phyloP scores from a whole-genome alignment of 2,113 vertebrate genomes.

The Crotalus helleri region DNA sequence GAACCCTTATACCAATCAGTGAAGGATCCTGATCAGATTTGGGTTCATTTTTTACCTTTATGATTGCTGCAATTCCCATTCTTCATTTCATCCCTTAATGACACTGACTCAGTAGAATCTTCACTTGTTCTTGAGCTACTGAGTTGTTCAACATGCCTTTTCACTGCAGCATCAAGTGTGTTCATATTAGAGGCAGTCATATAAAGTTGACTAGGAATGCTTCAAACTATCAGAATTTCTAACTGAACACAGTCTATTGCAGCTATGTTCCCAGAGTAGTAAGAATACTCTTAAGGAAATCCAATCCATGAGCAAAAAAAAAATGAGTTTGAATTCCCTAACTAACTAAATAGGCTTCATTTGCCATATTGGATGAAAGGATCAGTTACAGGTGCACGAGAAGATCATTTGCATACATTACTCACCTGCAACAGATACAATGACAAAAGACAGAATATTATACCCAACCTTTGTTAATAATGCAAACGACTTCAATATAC shows the following conservation, averaged over 20 bases:
- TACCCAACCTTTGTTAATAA: conserved; percentile 45
- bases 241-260: background rate
- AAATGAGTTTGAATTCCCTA: conserved; percentile 43
- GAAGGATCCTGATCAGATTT: background rate
- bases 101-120: conserved; percentile 41
- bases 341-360: conserved; percentile 20
- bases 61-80: conserved; percentile 32
- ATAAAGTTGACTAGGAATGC: background rate
- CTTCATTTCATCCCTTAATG: conserved; percentile 53
- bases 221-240: conserved; percentile 5
- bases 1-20: background rate
- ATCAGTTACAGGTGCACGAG: conserved; percentile 56
- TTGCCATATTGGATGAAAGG: conserved; percentile 58
- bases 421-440: background rate
- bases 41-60: conserved; percentile 66
- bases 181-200: background rate
- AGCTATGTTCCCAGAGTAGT: conserved; percentile 8
- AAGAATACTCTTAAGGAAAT: conserved; percentile 49
- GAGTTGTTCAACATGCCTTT: conserved; percentile 15
- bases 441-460: background rate
- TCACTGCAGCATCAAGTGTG: background rate
- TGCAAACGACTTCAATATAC: conserved; percentile 22
- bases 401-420: conserved; percentile 30
- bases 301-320: conserved; percentile 56
- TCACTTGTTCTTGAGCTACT: conserved; percentile 6